Base-by-base conservation (phyloP, 2,797 vertebrate genomes). In the Linurgus olivaceus region DNA sequence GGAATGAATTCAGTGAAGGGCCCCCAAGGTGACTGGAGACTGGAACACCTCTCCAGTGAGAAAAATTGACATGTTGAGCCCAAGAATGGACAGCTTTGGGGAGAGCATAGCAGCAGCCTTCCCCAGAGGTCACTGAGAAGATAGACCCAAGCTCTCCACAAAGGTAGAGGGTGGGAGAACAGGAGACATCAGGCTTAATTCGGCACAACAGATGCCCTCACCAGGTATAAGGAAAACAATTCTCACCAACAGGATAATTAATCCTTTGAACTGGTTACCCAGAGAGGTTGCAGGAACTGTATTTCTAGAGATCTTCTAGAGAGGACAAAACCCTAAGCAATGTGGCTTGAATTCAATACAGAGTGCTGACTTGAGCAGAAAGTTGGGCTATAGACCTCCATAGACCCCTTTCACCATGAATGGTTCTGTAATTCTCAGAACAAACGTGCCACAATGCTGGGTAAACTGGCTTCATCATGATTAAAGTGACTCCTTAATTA, bases 21-120 rank as follows among this genome's bases (percentile, higher is more conserved):
- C 6, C 11, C 50, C 4, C n/a, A 84, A 77, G 33, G 57, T 8
- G 2, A 4, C 0, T 51, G 10, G 9, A 37, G 10, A 3, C 31
- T 61, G 26, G 17, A 88, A 13, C 18, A 45, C 20, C 4, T 33
- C 20, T 59, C 7, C 37, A 18, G 20, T n/a, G 4, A 67, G 6
- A 31, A 9, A 88, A 48, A 40, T 5, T 4, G 18, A 4, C 12
- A 21, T 38, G 11, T 10, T 51, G 17, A 88, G 4, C 18, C 40
- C 25, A 13, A 40, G 20, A 74, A 35, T 3, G 10, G 24, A 44
- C 4, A 42, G 12, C 18, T 92, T 35, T 71, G n/a, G 8, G 17
- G 13, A 7, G 1, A 77, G 1, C 14, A 33, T 2, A 28, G 11
- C 57, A 77, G 52, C 48, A 74, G 45, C 17, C 25, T 61, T 14